Evolutionary conservation across 2,888 invertebrate genomes (phyloP).

Genomic region (Polyommatus iphigenia): DNA sequence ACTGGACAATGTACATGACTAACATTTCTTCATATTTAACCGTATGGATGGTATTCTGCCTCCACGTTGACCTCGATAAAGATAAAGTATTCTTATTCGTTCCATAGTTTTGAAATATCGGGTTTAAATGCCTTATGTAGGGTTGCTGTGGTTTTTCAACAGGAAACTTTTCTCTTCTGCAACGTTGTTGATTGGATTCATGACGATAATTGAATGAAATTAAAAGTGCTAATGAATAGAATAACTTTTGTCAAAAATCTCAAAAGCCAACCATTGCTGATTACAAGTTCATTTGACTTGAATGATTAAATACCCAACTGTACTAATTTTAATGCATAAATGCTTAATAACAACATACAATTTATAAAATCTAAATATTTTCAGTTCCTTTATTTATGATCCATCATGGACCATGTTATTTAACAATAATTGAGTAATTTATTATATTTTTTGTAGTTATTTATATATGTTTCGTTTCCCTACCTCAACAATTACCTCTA

Average conservation of each 20-base stretch:
- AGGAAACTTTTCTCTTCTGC: no score
- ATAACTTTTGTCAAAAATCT: no score
- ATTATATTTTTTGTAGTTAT: neutral
- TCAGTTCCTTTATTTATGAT: neutral
- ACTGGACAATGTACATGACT: slow-evolving; percentile 32
- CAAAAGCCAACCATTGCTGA: no score
- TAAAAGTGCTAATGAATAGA: no score
- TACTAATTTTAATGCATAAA: no score
- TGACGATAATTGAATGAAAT: no score
- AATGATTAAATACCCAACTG: no score
- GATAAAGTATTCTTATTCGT: neutral
- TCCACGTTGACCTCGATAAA: slow-evolving; percentile 7
- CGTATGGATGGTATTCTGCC: slow-evolving; percentile 22
- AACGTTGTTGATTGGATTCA: no score
- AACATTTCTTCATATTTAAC: slow-evolving; percentile 28
- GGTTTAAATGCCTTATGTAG: no score
- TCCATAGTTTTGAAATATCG: neutral
- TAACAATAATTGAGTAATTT: neutral
- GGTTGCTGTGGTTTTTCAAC: no score
- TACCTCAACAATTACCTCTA: neutral
- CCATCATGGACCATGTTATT: neutral
- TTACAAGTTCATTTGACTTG: no score
- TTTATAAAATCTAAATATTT: neutral
- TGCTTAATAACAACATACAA: no score
- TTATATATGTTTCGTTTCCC: neutral